phyloP scores from a whole-genome alignment of 1,140 invertebrate genomes.

The Bilobella aurantiaca region DNA sequence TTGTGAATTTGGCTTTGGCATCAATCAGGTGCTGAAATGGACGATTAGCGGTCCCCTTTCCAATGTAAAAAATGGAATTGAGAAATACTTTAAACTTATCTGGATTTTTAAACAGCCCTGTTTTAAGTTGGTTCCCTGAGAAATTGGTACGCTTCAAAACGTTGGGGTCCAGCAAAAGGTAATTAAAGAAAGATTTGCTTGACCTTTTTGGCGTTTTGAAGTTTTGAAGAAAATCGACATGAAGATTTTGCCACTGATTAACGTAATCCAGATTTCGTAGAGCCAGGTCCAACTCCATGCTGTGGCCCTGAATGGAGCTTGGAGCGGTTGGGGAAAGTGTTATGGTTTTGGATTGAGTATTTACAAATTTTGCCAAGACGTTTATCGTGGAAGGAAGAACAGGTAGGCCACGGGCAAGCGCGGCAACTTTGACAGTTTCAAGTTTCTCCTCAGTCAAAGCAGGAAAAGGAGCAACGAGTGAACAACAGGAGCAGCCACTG shows the following conservation, averaged over 20 bases:
- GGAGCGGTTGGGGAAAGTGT: not conserved
- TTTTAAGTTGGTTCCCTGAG: slow-evolving; percentile 30
- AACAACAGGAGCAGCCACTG: slow-evolving; percentile 2
- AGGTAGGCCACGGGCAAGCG: slow-evolving; percentile 8
- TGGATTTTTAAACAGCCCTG: slow-evolving; percentile 21
- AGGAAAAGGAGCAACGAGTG: slow-evolving; percentile 8
- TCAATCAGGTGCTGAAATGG: slow-evolving; percentile 29
- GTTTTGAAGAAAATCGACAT: slow-evolving; percentile 25
- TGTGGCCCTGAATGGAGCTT: slow-evolving; percentile 6
- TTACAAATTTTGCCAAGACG: slow-evolving; percentile 20
- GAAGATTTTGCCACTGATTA: slow-evolving; percentile 16
- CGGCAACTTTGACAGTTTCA: not conserved
- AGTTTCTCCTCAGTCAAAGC: slow-evolving; percentile 12
- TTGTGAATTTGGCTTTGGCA: slow-evolving; percentile 20
- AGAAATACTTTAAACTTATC: slow-evolving; percentile 33
- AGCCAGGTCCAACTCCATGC: slow-evolving; percentile 16
- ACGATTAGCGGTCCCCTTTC: slow-evolving; percentile 29
- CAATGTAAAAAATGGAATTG: slow-evolving; percentile 30
- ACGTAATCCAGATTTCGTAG: slow-evolving; percentile 19
- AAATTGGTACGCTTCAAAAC: slow-evolving; percentile 30
- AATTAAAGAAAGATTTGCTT: slow-evolving; percentile 32
- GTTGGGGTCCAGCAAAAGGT: slow-evolving; percentile 29
- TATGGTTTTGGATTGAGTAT: slow-evolving; percentile 2
- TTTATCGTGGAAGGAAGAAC: slow-evolving; percentile 18
- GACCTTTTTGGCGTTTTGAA: not conserved